phyloP scores from a whole-genome alignment of 2,888 invertebrate species.

The Yponomeuta cagnagella region DNA sequence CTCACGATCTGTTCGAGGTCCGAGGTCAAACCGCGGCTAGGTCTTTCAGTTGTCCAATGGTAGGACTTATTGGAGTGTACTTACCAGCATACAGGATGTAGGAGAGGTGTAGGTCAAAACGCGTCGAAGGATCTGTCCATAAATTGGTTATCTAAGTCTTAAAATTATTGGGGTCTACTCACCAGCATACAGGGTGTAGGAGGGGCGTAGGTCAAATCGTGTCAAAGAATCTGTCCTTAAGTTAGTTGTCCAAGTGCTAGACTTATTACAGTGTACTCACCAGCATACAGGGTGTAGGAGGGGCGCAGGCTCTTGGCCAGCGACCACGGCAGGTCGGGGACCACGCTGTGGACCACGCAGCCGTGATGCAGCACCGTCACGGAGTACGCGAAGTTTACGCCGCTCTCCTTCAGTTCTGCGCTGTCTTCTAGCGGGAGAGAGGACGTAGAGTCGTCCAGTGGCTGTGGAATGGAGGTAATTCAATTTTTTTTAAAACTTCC shows the following conservation, averaged over 20 bases:
- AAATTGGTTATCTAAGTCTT: too few species aligned
- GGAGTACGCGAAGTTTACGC: constrained; percentile 90
- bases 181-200: constrained; percentile 84
- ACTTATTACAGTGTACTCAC: constrained; percentile 34
- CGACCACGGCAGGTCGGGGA: constrained; percentile 87
- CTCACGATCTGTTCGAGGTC: too few species aligned
- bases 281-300: constrained; percentile 83
- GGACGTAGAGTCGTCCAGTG: constrained; percentile 74
- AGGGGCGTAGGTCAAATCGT: constrained; percentile 75
- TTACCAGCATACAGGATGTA: too few species aligned
- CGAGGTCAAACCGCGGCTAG: too few species aligned
- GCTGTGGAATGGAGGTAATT: constrained; percentile 40
- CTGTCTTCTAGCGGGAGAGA: constrained; percentile 69
- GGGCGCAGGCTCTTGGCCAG: constrained; percentile 85
- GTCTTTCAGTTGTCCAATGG: too few species aligned
- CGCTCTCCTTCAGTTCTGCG: constrained; percentile 75
- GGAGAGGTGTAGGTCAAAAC: too few species aligned
- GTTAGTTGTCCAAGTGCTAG: too few species aligned
- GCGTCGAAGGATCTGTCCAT: too few species aligned
- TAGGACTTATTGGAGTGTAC: too few species aligned
- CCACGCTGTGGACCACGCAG: constrained; percentile 87
- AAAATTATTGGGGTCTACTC: constrained; percentile 19
- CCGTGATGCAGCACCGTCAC: constrained; percentile 89
- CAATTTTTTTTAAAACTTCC: too few species aligned
- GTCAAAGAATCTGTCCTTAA: too few species aligned